phyloP scores from a whole-genome alignment of 2,888 invertebrate genomes.

The Zonitis immaculata region DNA sequence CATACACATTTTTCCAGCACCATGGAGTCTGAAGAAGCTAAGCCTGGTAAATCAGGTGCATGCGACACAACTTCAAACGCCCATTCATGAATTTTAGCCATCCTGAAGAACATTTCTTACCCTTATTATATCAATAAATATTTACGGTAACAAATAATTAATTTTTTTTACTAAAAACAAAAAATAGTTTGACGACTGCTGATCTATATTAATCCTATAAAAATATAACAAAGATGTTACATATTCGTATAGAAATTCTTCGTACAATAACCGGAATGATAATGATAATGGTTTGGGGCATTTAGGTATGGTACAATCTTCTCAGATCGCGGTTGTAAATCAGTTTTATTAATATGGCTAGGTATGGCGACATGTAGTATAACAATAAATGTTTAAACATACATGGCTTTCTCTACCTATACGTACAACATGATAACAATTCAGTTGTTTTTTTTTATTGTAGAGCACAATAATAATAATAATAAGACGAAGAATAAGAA shows the following conservation, averaged over 20 bases:
- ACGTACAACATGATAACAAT: background rate
- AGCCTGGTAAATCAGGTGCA: no score
- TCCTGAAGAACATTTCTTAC: no score
- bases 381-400: background rate
- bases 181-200: background rate
- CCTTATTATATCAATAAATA: no score
- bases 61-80: no score
- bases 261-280: background rate
- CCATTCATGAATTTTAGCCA: no score
- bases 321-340: constrained; percentile 3
- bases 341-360: constrained; percentile 4
- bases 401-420: background rate
- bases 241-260: background rate
- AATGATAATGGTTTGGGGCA: background rate
- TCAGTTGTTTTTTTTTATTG: no score
- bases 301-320: background rate
- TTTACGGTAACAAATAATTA: no score
- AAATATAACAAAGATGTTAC: background rate
- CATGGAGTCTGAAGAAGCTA: no score
- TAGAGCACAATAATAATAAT: no score
- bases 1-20: no score
- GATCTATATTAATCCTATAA: background rate
- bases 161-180: no score
- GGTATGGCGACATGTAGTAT: background rate
- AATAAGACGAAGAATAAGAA: no score